phyloP scores from a whole-genome alignment of 2,797 vertebrate species.

The Acrossocheilus fasciatus region DNA sequence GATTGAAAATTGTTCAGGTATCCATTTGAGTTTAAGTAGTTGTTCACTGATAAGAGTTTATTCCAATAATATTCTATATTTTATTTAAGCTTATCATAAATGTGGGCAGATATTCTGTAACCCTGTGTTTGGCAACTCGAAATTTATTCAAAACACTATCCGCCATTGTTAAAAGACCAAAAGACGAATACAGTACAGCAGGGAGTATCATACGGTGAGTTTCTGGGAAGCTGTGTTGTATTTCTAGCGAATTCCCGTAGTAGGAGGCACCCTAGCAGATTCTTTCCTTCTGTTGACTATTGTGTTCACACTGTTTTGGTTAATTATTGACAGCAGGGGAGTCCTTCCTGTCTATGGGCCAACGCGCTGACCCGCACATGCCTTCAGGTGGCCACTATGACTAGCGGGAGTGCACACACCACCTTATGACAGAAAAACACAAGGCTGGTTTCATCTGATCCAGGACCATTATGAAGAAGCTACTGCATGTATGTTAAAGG shows the following conservation, averaged over 20 bases:
- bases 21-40: no score
- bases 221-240: not conserved
- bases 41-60: not conserved
- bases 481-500: not conserved
- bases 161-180: not conserved
- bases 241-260: not conserved
- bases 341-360: constrained; percentile 1
- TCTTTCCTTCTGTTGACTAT: not conserved
- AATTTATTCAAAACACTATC: not conserved
- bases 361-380: constrained; percentile 16
- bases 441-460: constrained; percentile 22
- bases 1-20: no score
- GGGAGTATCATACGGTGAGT: not conserved
- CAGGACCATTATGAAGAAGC: not conserved
- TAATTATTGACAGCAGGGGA: constrained; percentile 67
- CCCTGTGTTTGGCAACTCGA: not conserved
- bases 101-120: not conserved
- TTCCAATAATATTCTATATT: not conserved
- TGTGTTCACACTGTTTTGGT: constrained; percentile 64
- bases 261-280: not conserved
- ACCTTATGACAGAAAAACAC: constrained; percentile 4
- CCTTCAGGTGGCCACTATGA: not conserved
- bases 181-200: not conserved
- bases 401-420: constrained; percentile 48
- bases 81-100: not conserved